A percentile compares a stretch with the other conserved stretches of the same genome.
Evolutionary conservation across 1,140 invertebrate species (phyloP).

Genomic region (Platyscapa corneri): DNA sequence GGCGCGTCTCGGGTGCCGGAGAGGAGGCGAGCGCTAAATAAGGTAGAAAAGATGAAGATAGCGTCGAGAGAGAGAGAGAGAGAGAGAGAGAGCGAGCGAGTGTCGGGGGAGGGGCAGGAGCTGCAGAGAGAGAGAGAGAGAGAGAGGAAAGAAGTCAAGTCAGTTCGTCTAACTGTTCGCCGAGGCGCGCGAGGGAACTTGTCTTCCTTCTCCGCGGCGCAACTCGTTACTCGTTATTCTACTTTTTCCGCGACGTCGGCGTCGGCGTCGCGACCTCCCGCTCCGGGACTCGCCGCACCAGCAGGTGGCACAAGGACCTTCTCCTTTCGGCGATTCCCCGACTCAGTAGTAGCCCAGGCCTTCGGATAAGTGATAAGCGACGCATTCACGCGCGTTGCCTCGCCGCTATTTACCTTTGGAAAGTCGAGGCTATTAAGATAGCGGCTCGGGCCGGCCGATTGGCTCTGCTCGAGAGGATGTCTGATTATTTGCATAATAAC

Average conservation of each 20-base stretch:
- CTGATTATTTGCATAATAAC: neutral
- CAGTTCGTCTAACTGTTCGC: neutral
- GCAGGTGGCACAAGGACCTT: neutral
- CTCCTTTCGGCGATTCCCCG: too few species aligned
- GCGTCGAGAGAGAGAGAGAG: neutral
- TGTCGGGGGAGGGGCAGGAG: neutral
- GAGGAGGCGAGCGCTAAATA: neutral
- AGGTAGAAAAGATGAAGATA: constrained; percentile 24
- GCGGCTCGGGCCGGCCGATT: too few species aligned
- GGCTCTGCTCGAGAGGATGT: neutral
- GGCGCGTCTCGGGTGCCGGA: neutral
- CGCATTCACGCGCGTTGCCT: too few species aligned
- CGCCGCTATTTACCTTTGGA: neutral
- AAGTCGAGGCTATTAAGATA: neutral
- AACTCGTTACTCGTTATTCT: neutral
- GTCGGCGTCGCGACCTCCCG: neutral
- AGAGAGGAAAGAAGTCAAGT: neutral
- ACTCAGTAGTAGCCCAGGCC: too few species aligned
- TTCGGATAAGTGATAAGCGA: too few species aligned
- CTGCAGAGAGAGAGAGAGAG: neutral
- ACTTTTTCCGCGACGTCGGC: neutral
- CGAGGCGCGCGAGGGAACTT: neutral
- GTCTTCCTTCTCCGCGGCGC: neutral
- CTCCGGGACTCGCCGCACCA: neutral
- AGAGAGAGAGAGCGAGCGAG: neutral